Evolutionary conservation across 30 jellyfish, hydroid and myxozoan species (phyloP), one percentile per base, ranked within the genome.

Genomic region (Chironex yamaguchii): DNA sequence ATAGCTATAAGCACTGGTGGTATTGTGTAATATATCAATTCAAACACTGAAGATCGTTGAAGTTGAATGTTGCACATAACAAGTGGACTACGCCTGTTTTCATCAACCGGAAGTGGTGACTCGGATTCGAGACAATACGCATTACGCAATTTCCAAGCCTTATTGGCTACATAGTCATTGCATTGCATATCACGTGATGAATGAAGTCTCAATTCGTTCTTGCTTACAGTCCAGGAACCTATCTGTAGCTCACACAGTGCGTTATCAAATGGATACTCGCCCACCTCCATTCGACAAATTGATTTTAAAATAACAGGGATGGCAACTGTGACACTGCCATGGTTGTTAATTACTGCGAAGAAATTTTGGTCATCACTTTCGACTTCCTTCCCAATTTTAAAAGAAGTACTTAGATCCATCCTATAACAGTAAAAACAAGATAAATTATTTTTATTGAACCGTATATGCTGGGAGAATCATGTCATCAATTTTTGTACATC

Each of bases 221-320:
- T 65, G 53, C 80, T 81, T 29, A 76, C 82, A 29, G 97, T 28
- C 97, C 97, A 89, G 12, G 97, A 80, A 23, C 91, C 88, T 20
- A 89, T 68, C 36, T 28, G 36, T 76, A 89, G 14, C 11, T 71
- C 73, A 35, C 97, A 89, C 1, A 23, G n/a, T 62, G 79, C 93
- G 3, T 33, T 63, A 67, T 89, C 97, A 71, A 89, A 89, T 11
- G 97, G 97, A 49, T 89, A 89, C 29, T 89, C 97, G 66, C 92
- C 68, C 3, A 80, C 81, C 78, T 81, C 71, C 73, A 89, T 34
- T 66, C 71, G 62, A 70, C 97, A 89, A 20, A 34, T 78, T 34
- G 97, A 89, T 29, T 79, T 64, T 78, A 89, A 34, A 1, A 89
- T 35, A 30, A 68, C 87, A 27, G 97, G 97, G 34, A 79, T 76